phyloP scores from a whole-genome alignment of 92 coral and sea anemone species.

The Anthopleura xanthogrammica region DNA sequence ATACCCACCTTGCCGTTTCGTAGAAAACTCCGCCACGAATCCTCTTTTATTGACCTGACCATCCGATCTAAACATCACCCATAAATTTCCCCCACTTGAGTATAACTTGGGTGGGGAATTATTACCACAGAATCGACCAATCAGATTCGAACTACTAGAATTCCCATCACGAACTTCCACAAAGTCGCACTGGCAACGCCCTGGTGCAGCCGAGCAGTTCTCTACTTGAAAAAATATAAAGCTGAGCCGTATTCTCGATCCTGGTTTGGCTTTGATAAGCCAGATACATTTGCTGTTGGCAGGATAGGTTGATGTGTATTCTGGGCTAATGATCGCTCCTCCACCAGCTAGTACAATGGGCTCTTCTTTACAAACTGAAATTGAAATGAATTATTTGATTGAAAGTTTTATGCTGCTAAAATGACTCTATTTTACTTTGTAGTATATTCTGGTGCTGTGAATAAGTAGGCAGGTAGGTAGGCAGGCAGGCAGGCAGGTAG shows the following conservation, averaged over 20 bases:
- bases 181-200: conserved; percentile 59
- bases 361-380: conserved; percentile 51
- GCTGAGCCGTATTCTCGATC: conserved; percentile 38
- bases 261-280: conserved; percentile 40
- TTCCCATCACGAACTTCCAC: conserved; percentile 71
- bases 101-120: conserved; percentile 29
- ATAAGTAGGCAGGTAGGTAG: not conserved
- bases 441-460: too few relatives aligned
- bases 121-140: conserved; percentile 63
- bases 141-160: conserved; percentile 20
- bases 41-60: conserved; percentile 33
- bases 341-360: conserved; percentile 15
- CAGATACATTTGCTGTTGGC: conserved; percentile 43
- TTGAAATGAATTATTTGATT: too few relatives aligned
- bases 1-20: conserved; percentile 21
- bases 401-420: too few relatives aligned
- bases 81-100: conserved; percentile 62
- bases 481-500: not conserved
- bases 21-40: conserved; percentile 48
- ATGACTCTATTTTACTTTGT: too few relatives aligned
- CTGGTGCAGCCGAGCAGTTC: conserved; percentile 46
- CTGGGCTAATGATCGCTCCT: conserved; percentile 47
- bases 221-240: conserved; percentile 41
- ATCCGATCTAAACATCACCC: conserved; percentile 63
- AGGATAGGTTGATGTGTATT: conserved; percentile 41